Conservation (phyloP, 2,888 invertebrate genomes). For the Allolobophora icterica region DNA sequence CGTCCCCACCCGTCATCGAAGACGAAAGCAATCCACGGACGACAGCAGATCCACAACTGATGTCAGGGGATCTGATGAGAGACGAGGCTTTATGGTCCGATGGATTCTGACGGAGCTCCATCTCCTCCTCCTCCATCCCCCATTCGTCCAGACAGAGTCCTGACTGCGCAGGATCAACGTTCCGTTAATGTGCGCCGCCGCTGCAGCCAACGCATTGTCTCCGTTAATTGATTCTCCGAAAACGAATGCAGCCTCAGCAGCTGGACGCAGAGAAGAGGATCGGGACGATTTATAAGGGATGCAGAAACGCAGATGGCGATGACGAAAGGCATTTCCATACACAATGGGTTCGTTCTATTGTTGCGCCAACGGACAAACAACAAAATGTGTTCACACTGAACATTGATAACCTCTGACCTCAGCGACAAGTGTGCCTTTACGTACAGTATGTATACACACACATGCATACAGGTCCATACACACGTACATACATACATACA, state of each 20-base stretch:
- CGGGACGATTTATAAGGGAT: not conserved
- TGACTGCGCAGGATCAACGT: not conserved
- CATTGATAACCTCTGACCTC: not conserved
- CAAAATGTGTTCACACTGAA: not conserved
- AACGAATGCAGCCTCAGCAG: not conserved
- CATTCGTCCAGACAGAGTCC: too few relatives aligned
- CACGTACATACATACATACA: too few relatives aligned
- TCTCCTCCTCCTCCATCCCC: too few relatives aligned
- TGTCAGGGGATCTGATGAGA: not conserved
- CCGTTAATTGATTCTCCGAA: slow-evolving; percentile 10
- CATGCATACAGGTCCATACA: not conserved
- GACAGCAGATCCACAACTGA: not conserved
- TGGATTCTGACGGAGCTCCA: not conserved
- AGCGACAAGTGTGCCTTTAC: not conserved
- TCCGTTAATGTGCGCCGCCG: not conserved
- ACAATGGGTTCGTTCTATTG: not conserved
- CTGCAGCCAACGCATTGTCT: not conserved
- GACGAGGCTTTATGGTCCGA: not conserved
- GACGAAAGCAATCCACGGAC: too few relatives aligned
- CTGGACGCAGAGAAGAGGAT: not conserved
- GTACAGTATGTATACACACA: too few relatives aligned
- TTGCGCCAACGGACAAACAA: not conserved
- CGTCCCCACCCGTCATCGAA: not conserved
- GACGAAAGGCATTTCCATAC: not conserved
- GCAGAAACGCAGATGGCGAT: not conserved